Evolutionary conservation across 2,888 invertebrate species (phyloP).

Genomic region (Drosophila pseudotalamancana): DNA sequence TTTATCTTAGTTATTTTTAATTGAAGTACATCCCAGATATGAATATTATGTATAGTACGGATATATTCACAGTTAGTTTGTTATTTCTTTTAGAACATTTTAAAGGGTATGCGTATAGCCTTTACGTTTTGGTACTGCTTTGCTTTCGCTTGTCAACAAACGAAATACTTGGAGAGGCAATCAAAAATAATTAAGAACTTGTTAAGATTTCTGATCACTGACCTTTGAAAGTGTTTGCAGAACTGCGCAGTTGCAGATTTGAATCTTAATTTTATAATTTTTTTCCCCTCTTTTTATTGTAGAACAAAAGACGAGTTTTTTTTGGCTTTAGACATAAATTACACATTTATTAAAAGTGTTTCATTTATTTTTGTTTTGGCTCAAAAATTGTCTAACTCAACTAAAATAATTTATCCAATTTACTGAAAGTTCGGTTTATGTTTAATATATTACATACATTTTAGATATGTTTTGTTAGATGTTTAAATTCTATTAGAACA

Average conservation of each 20-base stretch:
- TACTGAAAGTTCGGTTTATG: no score
- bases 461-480: no score
- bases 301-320: constrained; percentile 10
- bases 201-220: constrained; percentile 39
- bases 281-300: neutral
- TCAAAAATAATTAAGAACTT: constrained; percentile 29
- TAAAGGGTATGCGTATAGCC: constrained; percentile 5
- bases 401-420: neutral
- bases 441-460: no score
- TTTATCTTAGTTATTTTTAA: neutral
- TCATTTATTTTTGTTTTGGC: neutral
- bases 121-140: neutral
- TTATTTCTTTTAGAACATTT: neutral
- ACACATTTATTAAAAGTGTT: constrained; percentile 3
- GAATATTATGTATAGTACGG: no score
- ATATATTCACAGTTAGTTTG: no score
- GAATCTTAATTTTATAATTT: neutral
- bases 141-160: constrained; percentile 15
- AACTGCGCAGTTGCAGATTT: constrained; percentile 40
- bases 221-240: constrained; percentile 20
- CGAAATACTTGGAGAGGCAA: constrained; percentile 9
- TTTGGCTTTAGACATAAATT: neutral
- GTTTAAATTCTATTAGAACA: no score
- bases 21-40: no score
- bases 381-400: neutral